Conservation (phyloP, 2,113 vertebrate species). For the Prionailurus bengalensis region DNA sequence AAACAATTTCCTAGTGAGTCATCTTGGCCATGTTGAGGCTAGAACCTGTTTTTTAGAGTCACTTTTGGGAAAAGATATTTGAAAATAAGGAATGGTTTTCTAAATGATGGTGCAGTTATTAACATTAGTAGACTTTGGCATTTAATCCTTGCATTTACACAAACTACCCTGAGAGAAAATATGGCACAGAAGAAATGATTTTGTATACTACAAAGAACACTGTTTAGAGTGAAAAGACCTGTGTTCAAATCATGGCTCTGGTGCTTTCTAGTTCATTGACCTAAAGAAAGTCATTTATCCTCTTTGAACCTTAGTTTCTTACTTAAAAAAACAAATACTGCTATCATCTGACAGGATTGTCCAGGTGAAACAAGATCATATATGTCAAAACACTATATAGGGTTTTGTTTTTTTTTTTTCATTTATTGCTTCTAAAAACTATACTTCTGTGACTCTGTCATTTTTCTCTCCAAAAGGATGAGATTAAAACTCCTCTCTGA, state of each 20-base stretch:
- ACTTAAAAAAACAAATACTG: neutral
- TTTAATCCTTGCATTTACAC: neutral
- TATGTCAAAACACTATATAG: neutral
- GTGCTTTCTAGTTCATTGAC: neutral
- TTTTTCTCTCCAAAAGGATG: neutral
- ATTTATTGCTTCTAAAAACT: neutral
- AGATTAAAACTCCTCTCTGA: neutral
- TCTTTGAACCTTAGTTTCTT: neutral
- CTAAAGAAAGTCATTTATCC: neutral
- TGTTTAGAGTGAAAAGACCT: neutral
- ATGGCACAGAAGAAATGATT: neutral
- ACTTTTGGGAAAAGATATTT: slow-evolving; percentile 2
- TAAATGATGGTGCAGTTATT: neutral
- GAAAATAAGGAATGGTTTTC: slow-evolving; percentile 25
- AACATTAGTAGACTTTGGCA: neutral
- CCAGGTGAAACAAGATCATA: neutral
- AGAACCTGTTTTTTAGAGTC: slow-evolving; percentile 5
- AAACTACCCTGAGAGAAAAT: neutral
- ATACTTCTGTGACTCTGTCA: neutral
- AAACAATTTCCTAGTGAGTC: neutral
- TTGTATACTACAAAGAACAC: neutral
- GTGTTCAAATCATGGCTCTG: neutral
- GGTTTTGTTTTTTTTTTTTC: neutral
- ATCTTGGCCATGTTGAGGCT: neutral
- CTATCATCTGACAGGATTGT: neutral